Percentiles rank a stretch among this genome's conserved stretches.
Evolutionary conservation across 2,797 vertebrate species (phyloP).

Genomic region (Dallia pectoralis): DNA sequence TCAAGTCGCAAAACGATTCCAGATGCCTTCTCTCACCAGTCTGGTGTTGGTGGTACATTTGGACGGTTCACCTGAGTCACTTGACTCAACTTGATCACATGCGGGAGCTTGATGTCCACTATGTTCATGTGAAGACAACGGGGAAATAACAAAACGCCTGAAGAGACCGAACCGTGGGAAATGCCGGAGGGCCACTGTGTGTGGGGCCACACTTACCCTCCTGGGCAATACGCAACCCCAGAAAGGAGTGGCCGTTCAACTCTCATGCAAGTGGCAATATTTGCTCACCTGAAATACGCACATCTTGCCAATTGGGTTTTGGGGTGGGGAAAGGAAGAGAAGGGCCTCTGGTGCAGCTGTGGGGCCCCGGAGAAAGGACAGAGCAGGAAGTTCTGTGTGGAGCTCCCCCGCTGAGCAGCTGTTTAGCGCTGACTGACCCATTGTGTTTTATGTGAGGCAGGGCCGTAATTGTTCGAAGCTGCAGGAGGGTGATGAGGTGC

Average conservation of each 20-base stretch:
- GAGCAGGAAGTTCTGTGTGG: slow-evolving; percentile 80
- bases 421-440: slow-evolving; percentile 79
- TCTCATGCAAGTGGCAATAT: slow-evolving; percentile 87
- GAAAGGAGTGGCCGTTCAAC: slow-evolving; percentile 75
- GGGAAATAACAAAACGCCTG: too few species aligned
- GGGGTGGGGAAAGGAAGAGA: slow-evolving; percentile 65
- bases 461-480: slow-evolving; percentile 85
- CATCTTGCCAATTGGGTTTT: slow-evolving; percentile 68
- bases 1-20: slow-evolving; percentile 21
- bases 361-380: slow-evolving; percentile 67
- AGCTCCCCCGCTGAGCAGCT: slow-evolving; percentile 71
- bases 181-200: slow-evolving; percentile 65
- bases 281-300: slow-evolving; percentile 91
- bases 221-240: slow-evolving; percentile 81
- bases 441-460: slow-evolving; percentile 83
- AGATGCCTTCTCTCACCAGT: not conserved
- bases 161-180: too few species aligned
- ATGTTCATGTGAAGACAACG: too few species aligned
- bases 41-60: not conserved
- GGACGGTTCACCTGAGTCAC: not conserved
- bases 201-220: slow-evolving; percentile 67
- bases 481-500: slow-evolving; percentile 92
- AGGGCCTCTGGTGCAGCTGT: slow-evolving; percentile 80
- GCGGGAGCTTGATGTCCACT: slow-evolving; percentile 12
- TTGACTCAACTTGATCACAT: not conserved